phyloP scores from a whole-genome alignment of 2,797 vertebrate genomes.

The Poecilia wingei region DNA sequence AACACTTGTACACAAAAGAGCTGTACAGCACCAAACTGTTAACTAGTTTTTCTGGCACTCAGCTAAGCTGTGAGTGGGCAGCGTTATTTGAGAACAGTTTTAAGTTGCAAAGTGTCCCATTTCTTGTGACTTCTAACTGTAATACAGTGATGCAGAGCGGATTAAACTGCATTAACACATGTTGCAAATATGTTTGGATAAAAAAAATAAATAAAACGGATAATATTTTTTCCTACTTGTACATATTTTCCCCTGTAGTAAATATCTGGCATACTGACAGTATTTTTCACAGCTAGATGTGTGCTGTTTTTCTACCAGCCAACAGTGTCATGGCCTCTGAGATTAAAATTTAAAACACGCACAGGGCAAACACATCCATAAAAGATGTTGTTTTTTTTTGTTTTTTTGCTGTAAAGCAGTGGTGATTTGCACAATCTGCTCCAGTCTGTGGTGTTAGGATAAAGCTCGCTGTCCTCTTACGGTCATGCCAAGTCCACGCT shows the following conservation, averaged over 20 bases:
- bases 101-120: conserved; percentile 58
- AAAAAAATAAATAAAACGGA: background rate
- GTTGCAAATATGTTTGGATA: conserved; percentile 1
- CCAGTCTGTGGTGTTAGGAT: conserved; percentile 51
- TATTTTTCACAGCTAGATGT: conserved; percentile 35
- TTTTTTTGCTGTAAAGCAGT: conserved; percentile 47
- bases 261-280: conserved; percentile 33
- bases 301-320: conserved; percentile 35
- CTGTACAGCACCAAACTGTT: conserved; percentile 67
- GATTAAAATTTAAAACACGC: conserved; percentile 61
- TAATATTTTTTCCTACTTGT: conserved; percentile 10
- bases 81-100: conserved; percentile 60
- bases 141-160: conserved; percentile 37
- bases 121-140: conserved; percentile 51
- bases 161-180: conserved; percentile 20
- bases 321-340: conserved; percentile 41
- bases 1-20: conserved; percentile 63
- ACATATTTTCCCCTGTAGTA: conserved; percentile 8
- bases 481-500: conserved; percentile 60
- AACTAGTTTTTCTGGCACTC: conserved; percentile 63
- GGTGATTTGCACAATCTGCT: conserved; percentile 52
- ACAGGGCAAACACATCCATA: conserved; percentile 54
- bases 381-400: conserved; percentile 45
- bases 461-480: conserved; percentile 51
- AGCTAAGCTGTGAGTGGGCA: conserved; percentile 67